These are phyloP conservation scores for Tupiocoris notatus DNA, from an alignment of 2,888 invertebrate species.

Conservation along the genomic window DNA sequence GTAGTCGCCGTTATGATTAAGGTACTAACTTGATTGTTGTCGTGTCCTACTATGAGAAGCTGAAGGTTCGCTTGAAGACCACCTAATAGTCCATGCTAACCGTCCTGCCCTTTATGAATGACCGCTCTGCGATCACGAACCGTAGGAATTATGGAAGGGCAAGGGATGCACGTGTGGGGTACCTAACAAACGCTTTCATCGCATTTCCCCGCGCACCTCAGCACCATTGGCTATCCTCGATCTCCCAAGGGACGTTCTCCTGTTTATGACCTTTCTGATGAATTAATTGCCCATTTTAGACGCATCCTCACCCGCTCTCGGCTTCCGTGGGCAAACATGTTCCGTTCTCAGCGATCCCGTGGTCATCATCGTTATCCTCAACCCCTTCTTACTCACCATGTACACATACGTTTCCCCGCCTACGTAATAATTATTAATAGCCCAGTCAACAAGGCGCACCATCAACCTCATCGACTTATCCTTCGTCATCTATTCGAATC, in stretches of 20 bases:
- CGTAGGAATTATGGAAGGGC: neutral
- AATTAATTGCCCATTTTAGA: conserved; percentile 34
- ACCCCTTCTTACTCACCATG: neutral
- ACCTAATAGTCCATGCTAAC: conserved; percentile 6
- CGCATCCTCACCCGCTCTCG: neutral
- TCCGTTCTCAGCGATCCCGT: neutral
- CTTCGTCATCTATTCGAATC: neutral
- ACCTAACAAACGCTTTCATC: conserved; percentile 9
- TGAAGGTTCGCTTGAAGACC: neutral
- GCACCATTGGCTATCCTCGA: neutral
- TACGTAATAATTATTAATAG: conserved; percentile 33
- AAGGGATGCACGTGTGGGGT: neutral
- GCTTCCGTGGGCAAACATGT: conserved; percentile 5
- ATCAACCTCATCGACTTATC: neutral
- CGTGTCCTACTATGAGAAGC: neutral
- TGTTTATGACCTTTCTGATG: conserved; percentile 38
- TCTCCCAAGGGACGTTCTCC: conserved; percentile 2
- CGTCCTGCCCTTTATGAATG: neutral
- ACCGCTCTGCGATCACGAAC: neutral
- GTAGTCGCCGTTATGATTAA: neutral
- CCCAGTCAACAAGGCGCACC: conserved; percentile 23
- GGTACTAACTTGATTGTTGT: neutral
- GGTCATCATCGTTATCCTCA: conserved; percentile 14
- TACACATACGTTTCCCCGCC: conserved; percentile 1
- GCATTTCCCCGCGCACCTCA: neutral